phyloP scores from a whole-genome alignment of 2,888 invertebrate genomes.

The Aspidiotus rigidus region DNA sequence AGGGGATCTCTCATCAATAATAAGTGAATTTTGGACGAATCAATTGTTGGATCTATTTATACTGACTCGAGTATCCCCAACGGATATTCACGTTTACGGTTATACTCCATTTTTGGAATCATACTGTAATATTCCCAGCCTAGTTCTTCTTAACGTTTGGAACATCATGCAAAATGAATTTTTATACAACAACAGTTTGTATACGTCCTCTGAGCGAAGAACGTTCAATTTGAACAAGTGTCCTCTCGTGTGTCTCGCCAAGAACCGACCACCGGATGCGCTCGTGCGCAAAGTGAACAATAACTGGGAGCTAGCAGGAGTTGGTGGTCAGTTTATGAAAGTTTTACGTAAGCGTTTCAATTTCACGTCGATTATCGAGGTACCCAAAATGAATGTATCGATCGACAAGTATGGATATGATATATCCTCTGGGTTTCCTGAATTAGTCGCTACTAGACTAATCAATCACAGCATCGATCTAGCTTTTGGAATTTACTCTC shows the following conservation, averaged over 20 bases:
- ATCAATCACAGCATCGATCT: slow-evolving; percentile 27
- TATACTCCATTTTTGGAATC: slow-evolving; percentile 20
- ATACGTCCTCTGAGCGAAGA: not conserved
- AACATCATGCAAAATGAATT: not conserved
- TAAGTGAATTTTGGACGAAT: slow-evolving; percentile 17
- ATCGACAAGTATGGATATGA: slow-evolving; percentile 35
- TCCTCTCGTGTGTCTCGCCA: slow-evolving; percentile 23
- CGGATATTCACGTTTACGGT: not conserved
- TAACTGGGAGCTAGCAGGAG: slow-evolving; percentile 28
- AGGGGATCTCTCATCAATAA: not conserved
- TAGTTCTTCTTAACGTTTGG: slow-evolving; percentile 15
- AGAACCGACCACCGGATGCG: slow-evolving; percentile 34
- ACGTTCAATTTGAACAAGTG: slow-evolving; percentile 23
- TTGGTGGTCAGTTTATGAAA: slow-evolving; percentile 27
- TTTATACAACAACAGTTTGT: not conserved
- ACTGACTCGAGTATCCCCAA: not conserved
- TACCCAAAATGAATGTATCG: slow-evolving; percentile 27
- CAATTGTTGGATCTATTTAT: slow-evolving; percentile 16
- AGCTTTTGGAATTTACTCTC: slow-evolving; percentile 34
- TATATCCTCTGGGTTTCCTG: slow-evolving; percentile 32
- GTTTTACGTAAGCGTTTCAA: slow-evolving; percentile 17
- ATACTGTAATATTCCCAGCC: slow-evolving; percentile 5
- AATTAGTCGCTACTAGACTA: slow-evolving; percentile 14
- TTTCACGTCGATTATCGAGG: slow-evolving; percentile 19
- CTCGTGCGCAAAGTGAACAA: slow-evolving; percentile 10